Evolutionary conservation across 1,140 invertebrate genomes (phyloP), one percentile per base, ranked within the genome.

Genomic region (Proctacanthus coquilletti): DNA sequence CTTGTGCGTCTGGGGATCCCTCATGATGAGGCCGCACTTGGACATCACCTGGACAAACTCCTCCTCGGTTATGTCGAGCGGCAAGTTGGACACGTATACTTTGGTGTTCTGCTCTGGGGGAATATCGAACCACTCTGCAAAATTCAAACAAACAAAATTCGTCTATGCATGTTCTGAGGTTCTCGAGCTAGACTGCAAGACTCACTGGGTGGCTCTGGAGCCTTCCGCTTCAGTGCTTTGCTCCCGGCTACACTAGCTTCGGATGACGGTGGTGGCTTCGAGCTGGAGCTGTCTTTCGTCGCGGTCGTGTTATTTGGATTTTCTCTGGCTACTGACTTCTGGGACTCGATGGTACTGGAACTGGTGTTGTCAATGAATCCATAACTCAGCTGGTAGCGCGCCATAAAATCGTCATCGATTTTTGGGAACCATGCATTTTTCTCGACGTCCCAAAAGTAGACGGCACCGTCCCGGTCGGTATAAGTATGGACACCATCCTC

Each of bases 391-490:
- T 97, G 91, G 67, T 98, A 98, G 36, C 71, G 70, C 1, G 92
- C 94, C 61, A 98, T 75, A 53, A 98, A 98, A 47, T 97, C 88
- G 52, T 95, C 88, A 68, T 96, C 87, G 40, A 98, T 75, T 73
- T 94, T 94, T 15, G 92, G 92, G 69, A 96, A 89, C 87, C 91
- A 97, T 5, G 89, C 91, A 49, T 76, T 80, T 60, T 87, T 94
- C 21, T 76, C 71, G 34, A 66, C 66, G 64, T 97, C 89, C 88
- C 86, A 97, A 54, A 95, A 80, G 61, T 80, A 94, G 38, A 80
- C 75, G 6, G 78, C 80, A 3, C 88, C 88, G 74, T 96, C 91
- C 41, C 77, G 65, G 62, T 95, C 91, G 11, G 74, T 83, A 45
- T 87, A 91, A 4, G 75, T 78, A 45, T 80, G 79, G 21, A 76